These are phyloP conservation scores for Tortrix viridana DNA, from an alignment of 2,888 invertebrate species.

Conservation along the genomic window DNA sequence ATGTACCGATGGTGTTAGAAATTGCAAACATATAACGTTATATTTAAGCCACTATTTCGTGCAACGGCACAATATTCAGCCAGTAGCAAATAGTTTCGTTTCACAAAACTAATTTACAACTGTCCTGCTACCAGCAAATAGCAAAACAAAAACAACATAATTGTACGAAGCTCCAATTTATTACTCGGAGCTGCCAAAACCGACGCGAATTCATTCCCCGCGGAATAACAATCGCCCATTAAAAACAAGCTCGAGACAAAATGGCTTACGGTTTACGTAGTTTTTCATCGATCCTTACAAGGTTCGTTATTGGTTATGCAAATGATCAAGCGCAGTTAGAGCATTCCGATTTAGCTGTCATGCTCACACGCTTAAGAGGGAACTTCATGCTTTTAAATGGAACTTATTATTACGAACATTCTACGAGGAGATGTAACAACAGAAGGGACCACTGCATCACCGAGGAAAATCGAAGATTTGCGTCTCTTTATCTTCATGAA, in stretches of 20 bases:
- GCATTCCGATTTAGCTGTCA: slow-evolving; percentile 1
- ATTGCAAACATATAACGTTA: not conserved
- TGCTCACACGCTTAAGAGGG: slow-evolving; percentile 5
- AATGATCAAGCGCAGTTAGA: slow-evolving; percentile 2
- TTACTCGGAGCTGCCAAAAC: slow-evolving; percentile 25
- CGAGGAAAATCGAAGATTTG: too few relatives aligned
- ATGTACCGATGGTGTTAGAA: not conserved
- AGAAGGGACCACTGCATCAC: too few relatives aligned
- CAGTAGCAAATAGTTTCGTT: not conserved
- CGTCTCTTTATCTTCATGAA: too few relatives aligned
- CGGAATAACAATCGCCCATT: slow-evolving; percentile 16
- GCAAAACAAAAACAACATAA: slow-evolving; percentile 15
- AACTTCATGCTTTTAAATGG: too few relatives aligned
- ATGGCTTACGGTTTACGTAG: slow-evolving; percentile 1
- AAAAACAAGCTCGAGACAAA: slow-evolving; percentile 17
- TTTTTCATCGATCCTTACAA: slow-evolving; percentile 10
- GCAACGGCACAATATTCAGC: too few relatives aligned
- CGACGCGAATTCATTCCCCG: slow-evolving; percentile 7
- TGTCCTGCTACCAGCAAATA: not conserved
- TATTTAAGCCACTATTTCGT: too few relatives aligned
- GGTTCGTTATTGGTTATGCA: slow-evolving; percentile 11
- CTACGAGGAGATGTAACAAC: too few relatives aligned
- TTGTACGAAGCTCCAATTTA: slow-evolving; percentile 25
- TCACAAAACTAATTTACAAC: slow-evolving; percentile 1
- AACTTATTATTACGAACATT: too few relatives aligned